Evolutionary conservation across 2,797 vertebrate genomes (phyloP), one percentile per base, ranked within the genome.

Genomic region (Melanotaenia boesemani): DNA sequence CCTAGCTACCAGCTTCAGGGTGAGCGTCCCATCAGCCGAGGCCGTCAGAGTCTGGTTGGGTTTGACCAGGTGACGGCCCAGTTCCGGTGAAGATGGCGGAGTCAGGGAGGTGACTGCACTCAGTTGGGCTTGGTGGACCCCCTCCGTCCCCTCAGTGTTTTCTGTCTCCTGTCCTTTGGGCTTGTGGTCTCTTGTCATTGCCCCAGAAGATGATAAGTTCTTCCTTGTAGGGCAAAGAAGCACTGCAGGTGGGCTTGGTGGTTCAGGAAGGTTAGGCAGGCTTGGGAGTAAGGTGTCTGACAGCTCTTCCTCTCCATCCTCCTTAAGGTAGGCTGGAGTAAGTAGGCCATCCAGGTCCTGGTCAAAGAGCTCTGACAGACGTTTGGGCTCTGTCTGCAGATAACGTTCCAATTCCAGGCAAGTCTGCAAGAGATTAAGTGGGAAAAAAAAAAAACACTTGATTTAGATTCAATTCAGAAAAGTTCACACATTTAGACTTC

Each of bases 61-160:
- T 93, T 99, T 99, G 76, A 97, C 92, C 11, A 98, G 96, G 90
- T 99, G 98, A 34, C 97, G 95, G 63, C 97, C 97, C 80, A 99
- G 96, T 92, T 99, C 98, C 0, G 98, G 98, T 13, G 98, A 99
- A 0, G 98, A 99, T 0, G 98, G 98, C 1, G 98, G 98, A 0
- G 98, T 99, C 91, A 99, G 93, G 74, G 97, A 98, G 88, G 98
- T 99, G 81, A 99, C 97, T 50, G 98, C 98, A 65, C 97, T 98
- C 92, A 99, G 95, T 85, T 98, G 97, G 82, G 98, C 97, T 83
- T 97, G 97, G 91, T 98, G 98, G 87, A 98, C 96, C 0, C 88
- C 89, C 50, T 91, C 86, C 66, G 82, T 62, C 63, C 95, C 95
- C 61, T 95, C 94, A 82, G 87, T n/a, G 0, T 65, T 77, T 60